Percentiles rank a stretch among this genome's conserved stretches.
phyloP scores from a whole-genome alignment of 2,888 invertebrate species.

The Scaptomyza reducta region DNA sequence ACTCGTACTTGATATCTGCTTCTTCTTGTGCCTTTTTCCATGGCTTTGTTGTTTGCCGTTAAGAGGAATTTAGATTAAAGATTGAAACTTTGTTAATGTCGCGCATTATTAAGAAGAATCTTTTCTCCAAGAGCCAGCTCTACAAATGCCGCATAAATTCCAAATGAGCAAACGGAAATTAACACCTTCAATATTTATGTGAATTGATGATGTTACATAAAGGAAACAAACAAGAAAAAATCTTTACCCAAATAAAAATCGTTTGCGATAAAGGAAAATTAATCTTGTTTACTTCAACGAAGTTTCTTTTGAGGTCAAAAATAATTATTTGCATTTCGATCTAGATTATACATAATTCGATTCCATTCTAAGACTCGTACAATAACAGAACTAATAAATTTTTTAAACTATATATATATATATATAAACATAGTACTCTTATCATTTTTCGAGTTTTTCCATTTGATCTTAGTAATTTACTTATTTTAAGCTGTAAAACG shows the following conservation, averaged over 20 bases:
- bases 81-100: slow-evolving; percentile 81
- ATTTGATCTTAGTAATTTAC: too few species aligned
- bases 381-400: too few species aligned
- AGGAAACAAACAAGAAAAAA: not conserved
- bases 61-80: slow-evolving; percentile 79
- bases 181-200: slow-evolving; percentile 66
- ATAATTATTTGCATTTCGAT: too few species aligned
- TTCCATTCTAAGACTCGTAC: too few species aligned
- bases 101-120: slow-evolving; percentile 76
- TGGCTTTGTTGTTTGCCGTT: slow-evolving; percentile 45
- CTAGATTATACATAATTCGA: too few species aligned
- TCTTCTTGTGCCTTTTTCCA: not conserved
- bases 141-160: slow-evolving; percentile 52
- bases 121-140: slow-evolving; percentile 30
- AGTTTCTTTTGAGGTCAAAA: too few species aligned
- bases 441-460: too few species aligned
- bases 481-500: too few species aligned
- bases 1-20: not conserved
- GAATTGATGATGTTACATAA: slow-evolving; percentile 14
- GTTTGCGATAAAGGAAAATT: too few species aligned
- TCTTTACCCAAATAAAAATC: not conserved
- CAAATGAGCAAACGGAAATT: slow-evolving; percentile 64
- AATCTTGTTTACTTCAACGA: too few species aligned
- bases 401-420: too few species aligned
- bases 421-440: too few species aligned